Evolutionary conservation across 2,797 vertebrate species (phyloP).

Genomic region (Mallotus villosus): DNA sequence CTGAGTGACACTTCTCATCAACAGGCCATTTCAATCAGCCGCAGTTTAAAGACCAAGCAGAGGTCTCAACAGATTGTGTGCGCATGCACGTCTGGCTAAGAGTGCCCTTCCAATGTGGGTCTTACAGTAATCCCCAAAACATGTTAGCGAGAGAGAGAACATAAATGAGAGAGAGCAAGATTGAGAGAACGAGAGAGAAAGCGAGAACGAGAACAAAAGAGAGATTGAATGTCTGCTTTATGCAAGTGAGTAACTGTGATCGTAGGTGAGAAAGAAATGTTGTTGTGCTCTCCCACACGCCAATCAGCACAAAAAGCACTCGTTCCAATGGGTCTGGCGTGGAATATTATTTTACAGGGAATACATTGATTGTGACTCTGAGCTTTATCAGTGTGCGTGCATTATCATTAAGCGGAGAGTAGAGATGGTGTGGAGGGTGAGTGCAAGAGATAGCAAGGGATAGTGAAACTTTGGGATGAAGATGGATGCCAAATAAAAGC

Average conservation of each 20-base stretch:
- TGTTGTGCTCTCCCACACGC: conserved; percentile 20
- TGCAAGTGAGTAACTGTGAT: background rate
- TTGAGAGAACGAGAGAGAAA: too few species aligned
- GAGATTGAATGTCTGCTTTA: background rate
- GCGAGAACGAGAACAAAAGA: background rate
- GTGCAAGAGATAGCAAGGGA: background rate
- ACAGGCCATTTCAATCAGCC: too few species aligned
- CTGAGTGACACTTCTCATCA: too few species aligned
- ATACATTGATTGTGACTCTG: background rate
- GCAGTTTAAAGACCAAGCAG: too few species aligned
- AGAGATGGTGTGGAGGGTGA: background rate
- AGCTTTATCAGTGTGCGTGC: too few species aligned
- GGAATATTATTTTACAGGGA: background rate
- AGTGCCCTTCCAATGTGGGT: background rate
- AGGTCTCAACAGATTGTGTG: too few species aligned
- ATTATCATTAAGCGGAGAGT: background rate
- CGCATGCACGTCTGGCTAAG: background rate
- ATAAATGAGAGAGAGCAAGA: too few species aligned
- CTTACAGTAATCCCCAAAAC: background rate
- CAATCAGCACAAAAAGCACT: background rate
- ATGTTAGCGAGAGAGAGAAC: background rate
- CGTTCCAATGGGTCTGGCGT: conserved; percentile 5
- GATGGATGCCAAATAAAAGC: background rate
- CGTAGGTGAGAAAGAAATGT: conserved; percentile 8
- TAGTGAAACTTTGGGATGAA: background rate